Evolutionary conservation across 2,888 invertebrate genomes (phyloP).

Genomic region (Pseudoips prasinana): DNA sequence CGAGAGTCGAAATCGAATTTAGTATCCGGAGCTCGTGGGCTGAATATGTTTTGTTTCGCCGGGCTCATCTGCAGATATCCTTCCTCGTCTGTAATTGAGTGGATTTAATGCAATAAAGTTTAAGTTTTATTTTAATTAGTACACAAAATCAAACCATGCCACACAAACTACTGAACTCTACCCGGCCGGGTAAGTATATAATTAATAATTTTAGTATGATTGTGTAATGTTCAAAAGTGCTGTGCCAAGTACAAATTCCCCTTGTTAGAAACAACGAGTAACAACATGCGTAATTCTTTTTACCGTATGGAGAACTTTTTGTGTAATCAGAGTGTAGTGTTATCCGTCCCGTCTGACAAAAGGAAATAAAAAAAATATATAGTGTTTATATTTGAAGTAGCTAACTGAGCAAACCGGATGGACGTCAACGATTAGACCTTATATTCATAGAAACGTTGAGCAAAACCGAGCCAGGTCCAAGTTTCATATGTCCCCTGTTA

Average conservation of each 20-base stretch:
- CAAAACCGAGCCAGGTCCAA: too few species aligned
- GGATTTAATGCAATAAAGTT: too few species aligned
- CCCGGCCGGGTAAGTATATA: too few species aligned
- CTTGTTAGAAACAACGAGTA: conserved; percentile 39
- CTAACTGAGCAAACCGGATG: too few species aligned
- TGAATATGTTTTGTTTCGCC: conserved; percentile 72
- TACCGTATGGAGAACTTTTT: conserved; percentile 1
- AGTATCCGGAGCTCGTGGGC: conserved; percentile 70
- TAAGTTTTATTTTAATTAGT: too few species aligned
- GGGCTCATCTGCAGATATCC: conserved; percentile 85
- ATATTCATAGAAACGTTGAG: too few species aligned
- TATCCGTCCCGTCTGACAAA: conserved; percentile 60
- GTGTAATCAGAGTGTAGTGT: conserved; percentile 53
- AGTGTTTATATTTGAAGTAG: conserved; percentile 2
- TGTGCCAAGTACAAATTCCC: conserved; percentile 13
- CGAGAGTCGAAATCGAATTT: conserved; percentile 79
- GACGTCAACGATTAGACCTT: too few species aligned
- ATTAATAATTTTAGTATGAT: too few species aligned
- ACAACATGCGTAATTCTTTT: conserved; percentile 27
- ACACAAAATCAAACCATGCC: conserved; percentile 9
- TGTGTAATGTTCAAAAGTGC: conserved; percentile 11
- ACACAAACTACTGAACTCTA: conserved; percentile 7
- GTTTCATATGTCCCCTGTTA: too few species aligned
- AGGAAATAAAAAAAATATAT: conserved; percentile 43
- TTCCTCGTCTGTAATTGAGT: conserved; percentile 61